Evolutionary conservation across 2,113 vertebrate genomes (phyloP).

Genomic region (Ammodytes dubius): DNA sequence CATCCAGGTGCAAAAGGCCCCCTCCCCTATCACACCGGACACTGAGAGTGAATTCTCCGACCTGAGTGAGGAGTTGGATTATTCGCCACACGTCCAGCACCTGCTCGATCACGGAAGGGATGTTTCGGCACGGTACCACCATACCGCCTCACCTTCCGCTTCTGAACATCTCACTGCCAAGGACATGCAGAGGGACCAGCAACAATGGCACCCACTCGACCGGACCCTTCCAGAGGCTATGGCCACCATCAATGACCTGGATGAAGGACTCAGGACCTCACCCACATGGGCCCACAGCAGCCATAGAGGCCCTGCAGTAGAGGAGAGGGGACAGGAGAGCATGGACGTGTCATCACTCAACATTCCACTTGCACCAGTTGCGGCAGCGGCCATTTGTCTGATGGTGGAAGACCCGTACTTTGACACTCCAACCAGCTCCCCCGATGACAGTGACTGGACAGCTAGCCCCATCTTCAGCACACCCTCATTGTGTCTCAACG

Average conservation of each 20-base stretch:
- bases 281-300: background rate
- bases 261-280: constrained; percentile 11
- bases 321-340: background rate
- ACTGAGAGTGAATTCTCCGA: constrained; percentile 42
- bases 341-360: background rate
- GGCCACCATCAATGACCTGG: background rate
- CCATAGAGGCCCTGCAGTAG: background rate
- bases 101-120: constrained; percentile 36
- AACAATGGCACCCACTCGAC: background rate
- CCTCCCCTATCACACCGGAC: background rate
- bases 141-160: background rate
- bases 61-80: constrained; percentile 47
- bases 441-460: constrained; percentile 11
- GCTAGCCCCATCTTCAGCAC: constrained; percentile 2
- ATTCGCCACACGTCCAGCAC: constrained; percentile 22
- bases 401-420: constrained; percentile 88
- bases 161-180: constrained; percentile 15
- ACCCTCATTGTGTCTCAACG: constrained; percentile 55
- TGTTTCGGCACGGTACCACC: background rate
- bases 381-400: constrained; percentile 49
- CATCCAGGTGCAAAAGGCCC: constrained; percentile 50
- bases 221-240: background rate
- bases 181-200: constrained; percentile 15
- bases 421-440: constrained; percentile 43
- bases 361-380: background rate